Percentiles rank a stretch among this genome's conserved stretches.
phyloP scores from a whole-genome alignment of 2,113 vertebrate genomes.

The Sphyrna mokarran region DNA sequence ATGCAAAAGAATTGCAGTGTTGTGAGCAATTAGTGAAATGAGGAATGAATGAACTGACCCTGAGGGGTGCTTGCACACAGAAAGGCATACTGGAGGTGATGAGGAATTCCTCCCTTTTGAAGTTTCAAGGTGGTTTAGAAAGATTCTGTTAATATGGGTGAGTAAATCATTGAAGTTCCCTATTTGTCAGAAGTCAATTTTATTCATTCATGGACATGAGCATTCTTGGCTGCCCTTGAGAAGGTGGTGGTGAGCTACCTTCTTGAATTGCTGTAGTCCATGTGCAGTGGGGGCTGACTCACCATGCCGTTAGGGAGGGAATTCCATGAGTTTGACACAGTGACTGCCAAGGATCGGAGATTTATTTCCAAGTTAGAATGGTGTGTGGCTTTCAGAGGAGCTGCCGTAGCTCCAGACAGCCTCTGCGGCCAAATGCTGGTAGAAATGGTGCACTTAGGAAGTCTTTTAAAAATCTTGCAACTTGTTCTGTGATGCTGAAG shows the following conservation, averaged over 20 bases:
- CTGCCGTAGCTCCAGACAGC: background rate
- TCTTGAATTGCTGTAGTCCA: no score
- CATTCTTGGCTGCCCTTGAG: no score
- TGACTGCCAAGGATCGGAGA: no score
- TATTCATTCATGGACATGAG: no score
- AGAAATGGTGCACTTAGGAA: background rate
- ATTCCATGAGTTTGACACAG: no score
- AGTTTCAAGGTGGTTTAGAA: background rate
- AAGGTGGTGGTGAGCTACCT: no score
- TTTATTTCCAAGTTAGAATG: no score
- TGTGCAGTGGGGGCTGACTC: no score
- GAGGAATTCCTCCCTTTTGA: background rate
- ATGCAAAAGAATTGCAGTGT: background rate
- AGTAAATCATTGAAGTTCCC: background rate
- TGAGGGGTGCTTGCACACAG: background rate
- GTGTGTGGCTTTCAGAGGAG: no score
- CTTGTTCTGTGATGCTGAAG: background rate
- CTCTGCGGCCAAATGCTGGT: background rate
- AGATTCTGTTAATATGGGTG: background rate
- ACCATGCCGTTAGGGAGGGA: no score
- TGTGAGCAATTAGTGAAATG: background rate
- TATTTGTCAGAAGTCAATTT: background rate
- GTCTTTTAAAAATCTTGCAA: background rate
- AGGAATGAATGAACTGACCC: background rate
- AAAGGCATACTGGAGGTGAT: background rate